Evolutionary conservation across 2,888 invertebrate genomes (phyloP), one percentile per base, ranked within the genome.

Genomic region (Melieria crassipennis): DNA sequence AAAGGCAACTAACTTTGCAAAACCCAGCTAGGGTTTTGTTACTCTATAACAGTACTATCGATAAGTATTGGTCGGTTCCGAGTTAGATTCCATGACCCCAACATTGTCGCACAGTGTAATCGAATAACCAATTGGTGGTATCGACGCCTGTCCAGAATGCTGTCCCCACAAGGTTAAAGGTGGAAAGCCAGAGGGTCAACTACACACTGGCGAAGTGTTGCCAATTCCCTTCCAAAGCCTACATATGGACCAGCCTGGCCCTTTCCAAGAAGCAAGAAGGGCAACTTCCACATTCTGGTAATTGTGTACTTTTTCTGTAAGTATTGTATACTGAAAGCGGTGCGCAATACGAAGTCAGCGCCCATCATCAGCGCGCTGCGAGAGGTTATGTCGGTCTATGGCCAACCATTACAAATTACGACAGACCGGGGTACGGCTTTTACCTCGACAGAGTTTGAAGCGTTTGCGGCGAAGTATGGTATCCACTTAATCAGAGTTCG

Each of bases 221-320:
- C 74, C 74, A 0, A 71, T 77, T n/a, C 76, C 73, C n/a, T 76
- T 78, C 50, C 58, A 74, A 4, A 30, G 42, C 4, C 7, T 78
- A 7, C 73, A 78, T 69, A 73, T 77, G 6, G 75, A 76, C 52
- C 76, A 77, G 9, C 42, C 77, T 16, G 73, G 9, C 76, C 75
- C 3, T 78, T 78, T 42, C 70, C 71, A 4, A 70, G 63, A 42
- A 76, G 73, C 57, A 75, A 77, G 46, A 68, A 52, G 11, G 73
- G 73, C 30, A 75, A 76, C 65, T 7, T 62, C 4, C 65, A 75
- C 48, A 63, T 76, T 13, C 65, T 77, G 9, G 73, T 67, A 10
- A 52, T 75, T 43, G 72, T 71, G 4, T 74, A 67, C 65, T 48
- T 71, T 62, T 4, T 65, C 75, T 55, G 72, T 16, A 77, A 76